A percentile compares a stretch with the other conserved stretches of the same genome.
phyloP scores from a whole-genome alignment of 2,113 vertebrate genomes.

The Calidris pygmaea region DNA sequence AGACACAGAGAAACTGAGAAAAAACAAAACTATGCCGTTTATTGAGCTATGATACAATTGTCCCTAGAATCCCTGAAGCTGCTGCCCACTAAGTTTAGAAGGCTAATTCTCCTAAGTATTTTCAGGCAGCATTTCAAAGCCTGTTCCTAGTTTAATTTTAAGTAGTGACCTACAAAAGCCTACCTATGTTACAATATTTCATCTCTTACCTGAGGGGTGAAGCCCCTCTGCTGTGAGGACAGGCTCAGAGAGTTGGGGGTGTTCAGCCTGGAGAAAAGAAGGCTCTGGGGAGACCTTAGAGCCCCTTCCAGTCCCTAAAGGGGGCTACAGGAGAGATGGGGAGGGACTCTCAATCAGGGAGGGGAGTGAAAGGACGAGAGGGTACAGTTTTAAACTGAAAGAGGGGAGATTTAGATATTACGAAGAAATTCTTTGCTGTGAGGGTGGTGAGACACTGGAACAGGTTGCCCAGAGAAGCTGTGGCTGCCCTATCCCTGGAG shows the following conservation, averaged over 20 bases:
- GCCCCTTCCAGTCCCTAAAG: background rate
- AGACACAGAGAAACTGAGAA: background rate
- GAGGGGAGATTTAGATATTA: background rate
- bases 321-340: background rate
- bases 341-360: background rate
- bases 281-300: background rate
- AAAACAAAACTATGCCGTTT: background rate
- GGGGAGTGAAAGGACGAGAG: background rate
- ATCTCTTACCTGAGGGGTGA: background rate
- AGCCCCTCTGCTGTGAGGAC: background rate
- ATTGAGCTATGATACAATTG: background rate
- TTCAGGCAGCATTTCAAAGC: background rate
- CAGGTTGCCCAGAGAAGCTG: background rate
- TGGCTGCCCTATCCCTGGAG: background rate
- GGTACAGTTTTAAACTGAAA: background rate
- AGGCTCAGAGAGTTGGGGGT: background rate
- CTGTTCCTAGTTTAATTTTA: background rate
- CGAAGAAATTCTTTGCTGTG: background rate
- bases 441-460: background rate
- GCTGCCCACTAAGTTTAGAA: background rate
- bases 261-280: background rate
- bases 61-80: background rate
- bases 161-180: background rate
- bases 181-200: fast-evolving
- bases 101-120: background rate